Evolutionary conservation across 2,113 vertebrate genomes (phyloP).

Genomic region (Indicator indicator): DNA sequence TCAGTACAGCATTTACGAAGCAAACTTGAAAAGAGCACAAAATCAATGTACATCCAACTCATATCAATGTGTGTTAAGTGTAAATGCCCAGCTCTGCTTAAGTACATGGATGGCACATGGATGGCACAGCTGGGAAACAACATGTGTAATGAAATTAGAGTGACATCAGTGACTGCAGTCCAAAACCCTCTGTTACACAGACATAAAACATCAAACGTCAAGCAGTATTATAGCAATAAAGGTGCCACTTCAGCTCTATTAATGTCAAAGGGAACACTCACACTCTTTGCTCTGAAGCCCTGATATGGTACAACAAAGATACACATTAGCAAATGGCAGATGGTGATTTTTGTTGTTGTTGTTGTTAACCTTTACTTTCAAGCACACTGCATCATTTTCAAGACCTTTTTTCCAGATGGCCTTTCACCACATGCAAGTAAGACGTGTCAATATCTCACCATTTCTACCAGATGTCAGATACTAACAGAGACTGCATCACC

Average conservation of each 20-base stretch:
- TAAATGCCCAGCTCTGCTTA: slow-evolving; percentile 8
- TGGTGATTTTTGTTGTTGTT: not conserved
- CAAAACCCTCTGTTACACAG: not conserved
- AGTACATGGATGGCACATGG: not conserved
- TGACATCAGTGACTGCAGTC: not conserved
- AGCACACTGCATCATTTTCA: not conserved
- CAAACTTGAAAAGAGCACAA: not conserved
- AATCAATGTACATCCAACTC: not conserved
- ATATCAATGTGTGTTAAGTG: not conserved
- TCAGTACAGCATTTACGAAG: not conserved
- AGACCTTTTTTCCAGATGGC: not conserved
- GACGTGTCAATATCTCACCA: slow-evolving; percentile 19
- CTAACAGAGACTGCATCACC: not conserved
- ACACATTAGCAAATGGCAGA: not conserved
- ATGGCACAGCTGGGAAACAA: not conserved
- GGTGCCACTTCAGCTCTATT: not conserved
- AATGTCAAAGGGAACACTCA: not conserved
- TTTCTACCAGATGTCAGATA: slow-evolving; percentile 29
- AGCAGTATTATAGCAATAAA: not conserved
- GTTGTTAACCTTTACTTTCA: not conserved
- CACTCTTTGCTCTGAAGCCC: not conserved
- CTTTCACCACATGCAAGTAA: slow-evolving; percentile 22
- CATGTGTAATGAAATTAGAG: not conserved
- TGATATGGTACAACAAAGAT: not conserved
- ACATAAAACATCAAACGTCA: not conserved